These are phyloP conservation scores for Helicolenus hilgendorfi DNA, from an alignment of 2,797 vertebrate genomes.

Conservation along the genomic window DNA sequence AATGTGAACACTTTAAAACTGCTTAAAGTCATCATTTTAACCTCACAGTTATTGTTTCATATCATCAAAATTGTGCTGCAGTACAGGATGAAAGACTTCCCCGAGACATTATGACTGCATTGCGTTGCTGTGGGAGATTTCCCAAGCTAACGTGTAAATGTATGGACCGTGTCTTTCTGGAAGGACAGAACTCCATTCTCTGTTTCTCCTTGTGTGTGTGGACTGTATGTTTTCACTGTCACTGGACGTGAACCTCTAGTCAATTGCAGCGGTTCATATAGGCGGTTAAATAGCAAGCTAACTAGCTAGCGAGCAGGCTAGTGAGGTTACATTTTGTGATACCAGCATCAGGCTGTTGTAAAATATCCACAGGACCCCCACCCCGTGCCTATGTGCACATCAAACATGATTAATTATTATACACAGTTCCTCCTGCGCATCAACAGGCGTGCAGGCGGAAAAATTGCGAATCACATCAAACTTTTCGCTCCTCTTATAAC, in stretches of 20 bases:
- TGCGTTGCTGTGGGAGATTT: not conserved
- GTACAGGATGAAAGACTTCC: not conserved
- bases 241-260: not conserved
- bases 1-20: not conserved
- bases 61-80: not conserved
- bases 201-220: not conserved
- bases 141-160: not conserved
- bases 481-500: too few relatives aligned
- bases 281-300: not conserved
- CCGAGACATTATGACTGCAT: not conserved
- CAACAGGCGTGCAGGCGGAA: too few relatives aligned
- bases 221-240: not conserved
- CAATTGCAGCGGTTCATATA: constrained; percentile 1
- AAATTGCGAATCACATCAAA: too few relatives aligned
- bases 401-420: too few relatives aligned
- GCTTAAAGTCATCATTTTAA: not conserved
- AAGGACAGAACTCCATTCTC: not conserved
- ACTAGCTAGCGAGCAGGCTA: not conserved
- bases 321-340: not conserved
- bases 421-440: too few relatives aligned
- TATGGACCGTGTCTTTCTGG: not conserved
- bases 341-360: too few relatives aligned
- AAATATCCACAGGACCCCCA: too few relatives aligned
- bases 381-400: too few relatives aligned
- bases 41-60: constrained; percentile 9